Base-by-base conservation (phyloP, 2,888 invertebrate genomes). In the Erynnis tages region DNA sequence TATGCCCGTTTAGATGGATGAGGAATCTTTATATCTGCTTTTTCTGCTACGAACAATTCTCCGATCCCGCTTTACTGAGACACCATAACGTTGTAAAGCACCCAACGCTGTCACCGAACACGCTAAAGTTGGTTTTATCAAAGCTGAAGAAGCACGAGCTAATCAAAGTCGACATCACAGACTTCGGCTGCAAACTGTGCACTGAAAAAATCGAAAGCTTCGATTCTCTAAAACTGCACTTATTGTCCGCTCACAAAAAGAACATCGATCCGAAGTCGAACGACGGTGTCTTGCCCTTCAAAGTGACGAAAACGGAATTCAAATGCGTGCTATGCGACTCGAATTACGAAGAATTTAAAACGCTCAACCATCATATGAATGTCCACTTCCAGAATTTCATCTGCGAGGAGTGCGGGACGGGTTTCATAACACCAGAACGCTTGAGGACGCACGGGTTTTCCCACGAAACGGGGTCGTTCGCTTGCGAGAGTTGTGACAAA, bases 401-500 rank as follows among this genome's bases (percentile, higher is more conserved):
- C 27, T 89, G 89, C 46, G 87, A 87, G 32, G 79, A 77, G 49
- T 89, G 89, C 41, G 89, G 89, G 0, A 61, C 76, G 0, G 88
- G 87, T 1, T 89, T 89, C 23, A 73, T 87, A 1, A 84, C 87
- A 0, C 82, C 83, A 0, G 80, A 80, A 14, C 66, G 89, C 1
- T 59, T 89, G 4, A 70, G 82, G 11, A 75, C 77, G 0, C 89
- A 89, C 14, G 68, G 73, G 0, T 79, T 79, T 30, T 78, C 84
- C 0, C 89, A 89, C 47, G 81, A 79, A 45, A 82, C 76, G 0
- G 88, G 85, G 0, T 71, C 78, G 0, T 73, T 78, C 21, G 64
- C 77, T 13, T 91, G 91, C 53, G 86, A 88, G 0, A 76, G 66
- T 7, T 91, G 91, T 48, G 78, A 84, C 4, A 91, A 91, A 64